phyloP scores from a whole-genome alignment of 2,888 invertebrate species.

The Hyposoter didymator region DNA sequence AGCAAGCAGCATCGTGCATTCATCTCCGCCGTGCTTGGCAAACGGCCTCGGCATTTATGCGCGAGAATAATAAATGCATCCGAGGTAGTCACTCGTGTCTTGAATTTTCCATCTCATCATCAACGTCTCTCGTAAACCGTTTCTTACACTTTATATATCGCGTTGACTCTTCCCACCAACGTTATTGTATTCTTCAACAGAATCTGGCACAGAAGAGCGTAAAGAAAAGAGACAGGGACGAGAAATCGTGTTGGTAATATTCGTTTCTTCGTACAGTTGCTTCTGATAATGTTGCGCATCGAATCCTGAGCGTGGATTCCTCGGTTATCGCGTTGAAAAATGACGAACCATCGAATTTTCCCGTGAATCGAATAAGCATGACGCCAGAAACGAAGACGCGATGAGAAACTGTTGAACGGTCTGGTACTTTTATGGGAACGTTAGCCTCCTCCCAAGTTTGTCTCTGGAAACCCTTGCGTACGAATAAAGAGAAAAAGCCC shows the following conservation, averaged over 20 bases:
- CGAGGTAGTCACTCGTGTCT: constrained; percentile 21
- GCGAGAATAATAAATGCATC: constrained; percentile 71
- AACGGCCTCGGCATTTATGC: constrained; percentile 70
- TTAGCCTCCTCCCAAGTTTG: background rate
- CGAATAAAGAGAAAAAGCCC: constrained; percentile 27
- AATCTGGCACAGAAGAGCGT: background rate
- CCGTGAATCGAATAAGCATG: background rate
- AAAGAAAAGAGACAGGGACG: background rate
- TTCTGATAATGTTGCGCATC: background rate
- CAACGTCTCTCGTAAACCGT: constrained; percentile 50
- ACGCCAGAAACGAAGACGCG: background rate
- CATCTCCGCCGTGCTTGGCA: constrained; percentile 68
- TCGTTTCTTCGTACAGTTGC: background rate
- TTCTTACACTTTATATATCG: constrained; percentile 10
- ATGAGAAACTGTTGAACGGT: background rate
- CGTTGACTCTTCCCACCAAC: background rate
- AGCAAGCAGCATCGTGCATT: constrained; percentile 41
- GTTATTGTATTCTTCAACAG: background rate
- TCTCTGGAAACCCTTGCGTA: constrained; percentile 10
- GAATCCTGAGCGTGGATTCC: background rate
- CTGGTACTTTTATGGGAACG: constrained; percentile 43
- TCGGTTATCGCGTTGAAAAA: constrained; percentile 1
- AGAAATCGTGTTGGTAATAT: background rate
- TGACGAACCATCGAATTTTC: constrained; percentile 16
- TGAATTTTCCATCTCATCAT: constrained; percentile 52